These are phyloP conservation scores for Drosophila triauraria DNA, from an alignment of 1,140 invertebrate species.

Conservation along the genomic window DNA sequence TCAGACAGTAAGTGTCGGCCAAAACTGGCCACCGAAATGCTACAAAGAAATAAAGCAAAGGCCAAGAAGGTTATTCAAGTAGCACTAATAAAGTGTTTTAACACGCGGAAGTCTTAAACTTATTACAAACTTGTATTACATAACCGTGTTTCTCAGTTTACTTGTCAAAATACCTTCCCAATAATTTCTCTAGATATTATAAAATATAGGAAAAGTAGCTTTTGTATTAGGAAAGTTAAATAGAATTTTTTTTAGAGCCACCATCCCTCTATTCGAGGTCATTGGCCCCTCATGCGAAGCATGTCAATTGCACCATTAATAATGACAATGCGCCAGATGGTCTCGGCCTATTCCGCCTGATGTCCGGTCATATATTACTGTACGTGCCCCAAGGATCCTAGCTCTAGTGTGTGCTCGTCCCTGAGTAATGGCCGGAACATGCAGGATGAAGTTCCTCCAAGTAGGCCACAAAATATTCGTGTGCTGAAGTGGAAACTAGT, in stretches of 20 bases:
- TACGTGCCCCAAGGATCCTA: slow-evolving; percentile 18
- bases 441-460: slow-evolving; percentile 7
- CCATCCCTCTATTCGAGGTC: not conserved
- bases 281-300: not conserved
- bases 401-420: slow-evolving; percentile 4
- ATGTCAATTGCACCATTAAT: slow-evolving; percentile 24
- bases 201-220: no score
- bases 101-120: not conserved
- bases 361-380: slow-evolving; percentile 33
- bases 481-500: slow-evolving; percentile 1
- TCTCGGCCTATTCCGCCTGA: slow-evolving; percentile 2
- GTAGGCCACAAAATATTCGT: slow-evolving; percentile 1
- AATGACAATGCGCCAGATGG: slow-evolving; percentile 12
- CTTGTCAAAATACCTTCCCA: not conserved
- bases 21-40: not conserved
- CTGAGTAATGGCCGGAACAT: slow-evolving; percentile 21
- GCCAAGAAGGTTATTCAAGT: not conserved
- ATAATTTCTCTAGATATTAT: no score
- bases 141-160: no score
- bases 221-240: not conserved
- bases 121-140: not conserved
- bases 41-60: not conserved
- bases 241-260: not conserved
- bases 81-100: not conserved
- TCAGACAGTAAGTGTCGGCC: not conserved